Conservation (phyloP, 2,797 vertebrate species). For the Mormyrops attenuatus region DNA sequence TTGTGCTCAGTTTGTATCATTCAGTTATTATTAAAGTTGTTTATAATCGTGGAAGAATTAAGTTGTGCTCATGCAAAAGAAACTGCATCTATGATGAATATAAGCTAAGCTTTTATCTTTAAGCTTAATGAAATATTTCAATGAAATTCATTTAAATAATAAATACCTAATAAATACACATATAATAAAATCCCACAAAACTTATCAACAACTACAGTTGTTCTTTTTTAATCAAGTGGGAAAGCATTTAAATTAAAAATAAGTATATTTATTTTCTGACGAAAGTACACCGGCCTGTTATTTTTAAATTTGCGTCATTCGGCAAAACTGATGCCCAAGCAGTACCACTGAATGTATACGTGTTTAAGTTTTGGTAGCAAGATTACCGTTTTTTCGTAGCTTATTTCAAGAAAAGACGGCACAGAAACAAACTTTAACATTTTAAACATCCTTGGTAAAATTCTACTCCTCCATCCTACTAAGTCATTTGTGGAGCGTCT, state of each 20-base stretch:
- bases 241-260: neutral
- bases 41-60: neutral
- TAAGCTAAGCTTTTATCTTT: neutral
- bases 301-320: conserved; percentile 7
- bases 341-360: neutral
- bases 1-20: neutral
- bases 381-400: conserved; percentile 10
- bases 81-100: neutral
- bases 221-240: neutral
- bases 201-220: conserved; percentile 8
- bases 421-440: conserved; percentile 36
- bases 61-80: neutral
- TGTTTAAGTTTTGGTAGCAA: conserved; percentile 4
- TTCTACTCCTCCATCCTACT: conserved; percentile 21
- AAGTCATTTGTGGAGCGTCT: conserved; percentile 6
- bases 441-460: conserved; percentile 22
- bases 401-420: conserved; percentile 16
- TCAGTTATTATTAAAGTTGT: neutral
- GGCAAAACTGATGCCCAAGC: neutral
- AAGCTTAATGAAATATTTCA: neutral
- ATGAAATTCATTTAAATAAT: neutral
- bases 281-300: conserved; percentile 9
- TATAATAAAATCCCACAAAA: conserved; percentile 2
- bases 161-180: neutral
- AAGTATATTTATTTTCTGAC: neutral